Evolutionary conservation across 2,797 vertebrate species (phyloP).

Genomic region (Siniperca undulata): DNA sequence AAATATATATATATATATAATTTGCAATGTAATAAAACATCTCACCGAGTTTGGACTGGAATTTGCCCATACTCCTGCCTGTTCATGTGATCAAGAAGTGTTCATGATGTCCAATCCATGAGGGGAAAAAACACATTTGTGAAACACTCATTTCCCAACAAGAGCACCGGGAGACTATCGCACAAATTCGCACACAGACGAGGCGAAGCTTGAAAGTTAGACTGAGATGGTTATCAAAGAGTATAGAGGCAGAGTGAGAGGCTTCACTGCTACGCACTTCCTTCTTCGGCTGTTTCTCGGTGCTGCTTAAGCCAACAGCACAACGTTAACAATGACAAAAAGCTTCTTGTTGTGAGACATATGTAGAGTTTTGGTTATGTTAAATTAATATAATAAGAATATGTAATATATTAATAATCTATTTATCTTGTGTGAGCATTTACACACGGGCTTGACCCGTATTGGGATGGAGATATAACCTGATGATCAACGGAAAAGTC

Average conservation of each 20-base stretch:
- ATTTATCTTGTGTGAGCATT: neutral
- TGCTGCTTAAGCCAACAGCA: neutral
- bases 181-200: neutral
- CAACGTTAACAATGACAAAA: neutral
- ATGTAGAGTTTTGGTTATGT: neutral
- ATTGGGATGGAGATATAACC: too few species aligned
- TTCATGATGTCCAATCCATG: conserved; percentile 19
- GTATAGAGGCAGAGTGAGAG: conserved; percentile 30
- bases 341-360: neutral
- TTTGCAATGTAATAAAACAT: neutral
- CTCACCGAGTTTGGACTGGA: conserved; percentile 77
- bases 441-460: neutral
- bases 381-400: neutral
- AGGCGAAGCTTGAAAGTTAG: neutral
- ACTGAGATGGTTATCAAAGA: conserved; percentile 38
- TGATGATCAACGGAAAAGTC: neutral
- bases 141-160: neutral
- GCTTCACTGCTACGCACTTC: conserved; percentile 17
- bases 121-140: neutral
- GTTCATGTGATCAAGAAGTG: conserved; percentile 14
- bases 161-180: neutral
- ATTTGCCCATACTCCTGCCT: conserved; percentile 69
- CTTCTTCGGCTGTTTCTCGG: conserved; percentile 25
- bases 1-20: too few species aligned
- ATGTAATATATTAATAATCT: neutral